These are phyloP conservation scores for Cololabis saira DNA, from an alignment of 2,113 vertebrate species.

Conservation along the genomic window DNA sequence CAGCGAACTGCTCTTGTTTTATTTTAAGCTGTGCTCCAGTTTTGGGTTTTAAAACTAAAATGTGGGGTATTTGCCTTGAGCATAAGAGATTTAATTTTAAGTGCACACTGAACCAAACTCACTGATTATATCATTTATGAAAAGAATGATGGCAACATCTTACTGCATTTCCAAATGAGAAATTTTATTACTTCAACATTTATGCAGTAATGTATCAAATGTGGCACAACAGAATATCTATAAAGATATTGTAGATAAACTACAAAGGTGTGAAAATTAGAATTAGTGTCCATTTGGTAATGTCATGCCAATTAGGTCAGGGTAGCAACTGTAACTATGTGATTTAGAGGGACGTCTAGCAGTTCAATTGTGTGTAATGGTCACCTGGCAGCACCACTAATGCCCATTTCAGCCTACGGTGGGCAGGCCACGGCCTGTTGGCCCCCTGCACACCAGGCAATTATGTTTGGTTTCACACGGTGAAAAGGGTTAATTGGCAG, in stretches of 20 bases:
- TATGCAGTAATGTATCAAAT: constrained; percentile 13
- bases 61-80: constrained; percentile 44
- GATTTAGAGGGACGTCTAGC: constrained; percentile 73
- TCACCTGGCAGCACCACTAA: constrained; percentile 77
- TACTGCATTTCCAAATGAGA: constrained; percentile 7
- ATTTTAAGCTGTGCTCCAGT: constrained; percentile 31
- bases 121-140: constrained; percentile 40
- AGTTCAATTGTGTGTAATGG: constrained; percentile 74
- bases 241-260: constrained; percentile 52
- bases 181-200: constrained; percentile 18
- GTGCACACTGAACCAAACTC: constrained; percentile 34
- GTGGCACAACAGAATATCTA: constrained; percentile 20
- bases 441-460: constrained; percentile 76
- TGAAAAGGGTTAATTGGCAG: constrained; percentile 85
- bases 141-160: not conserved
- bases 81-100: constrained; percentile 50
- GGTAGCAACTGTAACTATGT: constrained; percentile 73
- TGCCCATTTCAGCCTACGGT: constrained; percentile 77
- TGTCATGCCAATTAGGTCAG: constrained; percentile 69
- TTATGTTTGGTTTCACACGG: constrained; percentile 81
- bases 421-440: constrained; percentile 72
- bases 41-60: constrained; percentile 48
- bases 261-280: constrained; percentile 62
- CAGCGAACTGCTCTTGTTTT: constrained; percentile 33
- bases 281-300: constrained; percentile 69